Evolutionary conservation across 2,888 invertebrate genomes (phyloP).

Genomic region (Caenorhabditis sp.): DNA sequence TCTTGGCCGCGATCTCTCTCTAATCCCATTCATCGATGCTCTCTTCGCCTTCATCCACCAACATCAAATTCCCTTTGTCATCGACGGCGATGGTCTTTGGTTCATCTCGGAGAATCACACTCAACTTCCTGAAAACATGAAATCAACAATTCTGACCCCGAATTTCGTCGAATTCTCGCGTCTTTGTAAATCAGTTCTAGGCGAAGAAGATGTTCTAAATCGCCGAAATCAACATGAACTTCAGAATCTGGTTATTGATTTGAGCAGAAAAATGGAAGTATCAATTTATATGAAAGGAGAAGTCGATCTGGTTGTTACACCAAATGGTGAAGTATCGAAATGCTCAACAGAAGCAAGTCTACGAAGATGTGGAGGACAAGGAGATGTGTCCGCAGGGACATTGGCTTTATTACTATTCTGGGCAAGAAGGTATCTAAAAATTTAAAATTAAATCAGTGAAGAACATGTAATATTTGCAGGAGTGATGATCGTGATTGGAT

Average conservation of each 20-base stretch:
- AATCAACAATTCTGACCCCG: conserved; percentile 79
- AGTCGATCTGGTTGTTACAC: conserved; percentile 36
- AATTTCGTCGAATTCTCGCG: conserved; percentile 88
- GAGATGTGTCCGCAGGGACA: conserved; percentile 88
- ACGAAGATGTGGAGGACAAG: conserved; percentile 95
- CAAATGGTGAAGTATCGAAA: conserved; percentile 72
- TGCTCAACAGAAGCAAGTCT: conserved; percentile 82
- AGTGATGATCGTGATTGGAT: conserved; percentile 30
- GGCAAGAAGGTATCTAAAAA: conserved; percentile 56
- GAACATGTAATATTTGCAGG: conserved; percentile 14
- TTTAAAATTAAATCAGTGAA: background rate
- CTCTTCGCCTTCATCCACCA: conserved; percentile 36
- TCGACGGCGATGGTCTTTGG: conserved; percentile 90
- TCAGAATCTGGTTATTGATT: conserved; percentile 31
- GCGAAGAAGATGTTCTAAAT: conserved; percentile 28
- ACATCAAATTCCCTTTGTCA: conserved; percentile 80
- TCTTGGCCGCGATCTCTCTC: conserved; percentile 80
- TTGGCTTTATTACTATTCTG: conserved; percentile 80
- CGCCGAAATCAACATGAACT: conserved; percentile 13
- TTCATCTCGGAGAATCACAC: conserved; percentile 77
- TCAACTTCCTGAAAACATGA: conserved; percentile 27
- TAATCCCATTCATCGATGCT: conserved; percentile 32
- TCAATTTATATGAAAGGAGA: conserved; percentile 47
- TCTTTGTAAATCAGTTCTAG: conserved; percentile 72
- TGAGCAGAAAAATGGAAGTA: conserved; percentile 35